Base-by-base conservation (phyloP, 2,888 invertebrate species). In the Dicyrtoma fusca region DNA sequence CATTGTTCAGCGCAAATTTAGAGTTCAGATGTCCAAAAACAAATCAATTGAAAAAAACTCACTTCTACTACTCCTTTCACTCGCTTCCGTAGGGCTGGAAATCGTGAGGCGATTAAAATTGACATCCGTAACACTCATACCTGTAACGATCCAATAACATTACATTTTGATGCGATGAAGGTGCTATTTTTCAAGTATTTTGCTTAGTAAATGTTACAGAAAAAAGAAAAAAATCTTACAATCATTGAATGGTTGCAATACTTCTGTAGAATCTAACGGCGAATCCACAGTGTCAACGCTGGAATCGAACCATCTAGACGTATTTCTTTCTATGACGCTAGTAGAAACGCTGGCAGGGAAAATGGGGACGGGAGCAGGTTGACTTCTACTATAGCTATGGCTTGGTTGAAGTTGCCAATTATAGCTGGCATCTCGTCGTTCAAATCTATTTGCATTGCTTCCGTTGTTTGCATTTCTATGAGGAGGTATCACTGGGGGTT, bases 31-130 rank as follows among this genome's bases (percentile, higher is more conserved):
- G 10, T 8, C 10, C 45, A 6, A 13, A 62, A 34, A 3, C 26
- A 62, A 2, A 4, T 34, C 6, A 47, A 44, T 10, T 10, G 10
- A 44, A 44, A 55, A 21, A 8, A 3, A 45, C 70, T 55, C 65
- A 72, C 62, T 74, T 47, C 61, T 61, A 34, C 72, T 72, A 45
- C 72, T 69, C 14, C 68, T 69, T 66, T 72, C 72, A 17, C 72
- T 68, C n/a, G 44, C 59, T 25, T 74, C 80, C 79, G 65, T 82
- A 82, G 66, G 83, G 82, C 76, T 83, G 81, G 75, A 82, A 82
- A 71, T 81, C 79, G 53, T 44, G 64, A 75, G 65, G 11, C 72
- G 26, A 19, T 71, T 71, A 23, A 71, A 71, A 45, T 71, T 71
- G 11, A 71, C 71, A 64, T 71, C 71, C 10, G 71, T 71, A 44